Evolutionary conservation across 2,888 invertebrate genomes (phyloP).

Genomic region (Sialis lutaria): DNA sequence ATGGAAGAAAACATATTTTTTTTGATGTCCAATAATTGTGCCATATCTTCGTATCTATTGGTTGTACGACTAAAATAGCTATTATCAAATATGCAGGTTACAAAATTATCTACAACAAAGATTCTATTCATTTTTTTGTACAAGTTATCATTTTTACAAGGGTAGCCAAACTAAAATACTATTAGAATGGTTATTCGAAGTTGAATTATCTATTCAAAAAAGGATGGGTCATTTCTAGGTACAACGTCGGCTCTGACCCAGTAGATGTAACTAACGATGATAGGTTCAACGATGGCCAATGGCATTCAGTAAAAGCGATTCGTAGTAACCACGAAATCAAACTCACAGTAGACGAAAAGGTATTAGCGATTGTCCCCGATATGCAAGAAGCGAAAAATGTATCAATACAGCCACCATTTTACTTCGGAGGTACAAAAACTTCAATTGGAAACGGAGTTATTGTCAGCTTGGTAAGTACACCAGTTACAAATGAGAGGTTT

Average conservation of each 20-base stretch:
- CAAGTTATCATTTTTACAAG: too few species aligned
- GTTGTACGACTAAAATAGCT: too few species aligned
- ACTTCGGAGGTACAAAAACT: conserved; percentile 61
- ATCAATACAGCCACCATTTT: conserved; percentile 52
- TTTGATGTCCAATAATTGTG: neutral
- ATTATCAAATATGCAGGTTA: too few species aligned
- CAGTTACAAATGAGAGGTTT: too few species aligned
- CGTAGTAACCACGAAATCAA: conserved; percentile 44
- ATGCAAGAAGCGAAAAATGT: conserved; percentile 30
- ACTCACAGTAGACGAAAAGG: conserved; percentile 45
- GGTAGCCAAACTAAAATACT: too few species aligned
- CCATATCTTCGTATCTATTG: too few species aligned
- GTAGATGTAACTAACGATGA: conserved; percentile 24
- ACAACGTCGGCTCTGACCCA: conserved; percentile 49
- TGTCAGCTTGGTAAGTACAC: conserved; percentile 16
- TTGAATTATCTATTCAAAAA: too few species aligned
- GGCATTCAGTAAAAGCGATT: conserved; percentile 60
- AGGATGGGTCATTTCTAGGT: conserved; percentile 23
- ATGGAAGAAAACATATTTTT: neutral
- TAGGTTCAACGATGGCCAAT: conserved; percentile 52
- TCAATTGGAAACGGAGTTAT: conserved; percentile 25
- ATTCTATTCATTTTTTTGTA: too few species aligned
- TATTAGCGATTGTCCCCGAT: conserved; percentile 33
- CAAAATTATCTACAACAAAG: too few species aligned
- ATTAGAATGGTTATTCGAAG: too few species aligned